Percentiles rank a stretch among this genome's conserved stretches.
Evolutionary conservation across 1,140 invertebrate species (phyloP).

Genomic region (Anagrus nilaparvatae): DNA sequence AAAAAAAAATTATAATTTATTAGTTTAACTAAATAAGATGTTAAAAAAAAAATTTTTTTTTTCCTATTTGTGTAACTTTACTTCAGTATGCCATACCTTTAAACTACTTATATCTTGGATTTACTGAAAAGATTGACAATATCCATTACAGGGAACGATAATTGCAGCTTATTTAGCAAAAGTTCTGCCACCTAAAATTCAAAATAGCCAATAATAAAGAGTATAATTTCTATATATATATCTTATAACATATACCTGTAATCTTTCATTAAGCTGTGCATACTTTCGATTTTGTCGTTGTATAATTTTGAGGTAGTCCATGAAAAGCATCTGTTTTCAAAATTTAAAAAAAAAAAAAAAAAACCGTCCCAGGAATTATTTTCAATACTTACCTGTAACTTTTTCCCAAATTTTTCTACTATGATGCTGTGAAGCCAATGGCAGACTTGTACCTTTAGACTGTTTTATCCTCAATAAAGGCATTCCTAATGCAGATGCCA

Average conservation of each 20-base stretch:
- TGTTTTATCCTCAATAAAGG: conserved; percentile 93
- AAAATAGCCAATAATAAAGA: conserved; percentile 4
- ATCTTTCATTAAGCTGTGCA: conserved; percentile 84
- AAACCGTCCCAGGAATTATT: conserved; percentile 95
- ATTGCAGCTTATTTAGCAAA: conserved; percentile 62
- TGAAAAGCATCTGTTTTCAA: conserved; percentile 75
- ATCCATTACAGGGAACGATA: conserved; percentile 80
- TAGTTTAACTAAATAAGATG: background rate
- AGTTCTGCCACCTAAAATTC: conserved; percentile 69
- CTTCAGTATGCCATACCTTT: conserved; percentile 89
- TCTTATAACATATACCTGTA: conserved; percentile 43
- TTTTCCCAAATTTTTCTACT: conserved; percentile 84
- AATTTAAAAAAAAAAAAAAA: conserved; percentile 78
- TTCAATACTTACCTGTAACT: conserved; percentile 91
- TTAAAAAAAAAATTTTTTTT: no score
- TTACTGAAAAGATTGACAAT: conserved; percentile 90
- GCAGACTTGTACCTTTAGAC: conserved; percentile 79
- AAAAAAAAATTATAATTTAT: conserved; percentile 46
- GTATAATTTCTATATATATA: background rate
- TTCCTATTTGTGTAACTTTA: no score
- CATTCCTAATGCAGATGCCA: conserved; percentile 89
- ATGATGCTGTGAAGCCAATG: conserved; percentile 93
- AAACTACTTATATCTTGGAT: conserved; percentile 96
- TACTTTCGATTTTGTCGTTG: conserved; percentile 87
- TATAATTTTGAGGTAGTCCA: conserved; percentile 88